These are phyloP conservation scores for Dromiciops gliroides DNA, from an alignment of 2,113 vertebrate genomes.

Conservation along the genomic window DNA sequence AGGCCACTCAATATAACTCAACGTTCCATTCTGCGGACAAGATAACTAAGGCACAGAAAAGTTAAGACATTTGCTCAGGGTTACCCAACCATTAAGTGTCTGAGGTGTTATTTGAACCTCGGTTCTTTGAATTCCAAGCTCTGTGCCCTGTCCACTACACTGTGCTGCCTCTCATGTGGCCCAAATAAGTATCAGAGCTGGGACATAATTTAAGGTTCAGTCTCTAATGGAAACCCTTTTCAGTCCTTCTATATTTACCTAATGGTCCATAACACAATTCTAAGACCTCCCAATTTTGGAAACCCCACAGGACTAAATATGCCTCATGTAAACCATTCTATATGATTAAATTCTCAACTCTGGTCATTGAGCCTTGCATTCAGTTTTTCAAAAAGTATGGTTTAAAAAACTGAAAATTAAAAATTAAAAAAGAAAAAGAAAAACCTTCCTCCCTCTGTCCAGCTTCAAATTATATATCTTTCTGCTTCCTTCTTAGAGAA, in stretches of 20 bases:
- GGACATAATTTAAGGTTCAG: not conserved
- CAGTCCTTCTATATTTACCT: not conserved
- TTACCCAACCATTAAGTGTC: no score
- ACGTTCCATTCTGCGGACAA: not conserved
- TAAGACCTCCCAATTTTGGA: not conserved
- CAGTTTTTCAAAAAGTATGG: not conserved
- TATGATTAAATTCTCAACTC: not conserved
- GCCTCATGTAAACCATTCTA: not conserved
- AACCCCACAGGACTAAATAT: not conserved
- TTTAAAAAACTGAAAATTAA: no score
- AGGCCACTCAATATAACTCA: not conserved
- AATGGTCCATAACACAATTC: not conserved
- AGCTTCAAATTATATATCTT: not conserved
- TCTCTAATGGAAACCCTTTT: not conserved
- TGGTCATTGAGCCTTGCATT: not conserved
- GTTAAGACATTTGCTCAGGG: not conserved
- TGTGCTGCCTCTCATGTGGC: not conserved
- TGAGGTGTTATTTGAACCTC: not conserved
- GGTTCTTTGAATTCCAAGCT: not conserved
- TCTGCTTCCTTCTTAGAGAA: not conserved
- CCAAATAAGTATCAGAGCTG: not conserved
- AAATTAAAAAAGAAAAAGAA: no score
- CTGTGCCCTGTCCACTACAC: not conserved
- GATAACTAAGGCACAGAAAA: not conserved
- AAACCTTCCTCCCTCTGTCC: no score